Evolutionary conservation across 2,888 invertebrate genomes (phyloP), one percentile per base, ranked within the genome.

Genomic region (Acanthococcus lagerstroemiae): DNA sequence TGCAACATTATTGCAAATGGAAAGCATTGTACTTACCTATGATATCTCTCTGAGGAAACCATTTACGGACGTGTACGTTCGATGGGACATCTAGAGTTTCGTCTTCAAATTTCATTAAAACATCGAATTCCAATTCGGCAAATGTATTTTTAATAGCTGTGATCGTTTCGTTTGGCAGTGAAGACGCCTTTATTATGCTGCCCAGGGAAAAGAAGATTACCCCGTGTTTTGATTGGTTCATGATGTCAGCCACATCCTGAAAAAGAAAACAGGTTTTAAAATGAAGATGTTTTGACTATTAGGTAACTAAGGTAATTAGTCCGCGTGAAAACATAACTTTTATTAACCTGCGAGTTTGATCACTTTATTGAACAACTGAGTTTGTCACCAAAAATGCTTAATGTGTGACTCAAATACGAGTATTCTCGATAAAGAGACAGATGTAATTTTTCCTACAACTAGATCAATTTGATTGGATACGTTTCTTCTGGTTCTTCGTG

Each of bases 31-130:
- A 57, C 44, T 37, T 26, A 65, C 68, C 65, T 5, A 68, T 48
- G 44, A 69, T 66, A 55, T 68, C 68, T 37, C 65, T 46, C 30
- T 68, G 68, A 0, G 69, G 68, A 52, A 69, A 68, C 69, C 69
- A 69, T 56, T 67, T 66, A 4, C 54, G 56, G 12, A 65, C 22
- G 22, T 65, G 37, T 0, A 69, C 68, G 26, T 69, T 69, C 7
- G 60, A 30, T 1, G 68, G 54, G 1, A 69, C 44, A 6, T 65
- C 12, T 1, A 60, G 17, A 2, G 15, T 46, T 55, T 52, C 22
- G 24, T 56, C 65, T 19, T 69, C 68, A 15, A 65, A 67, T 26
- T 69, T 69, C 69, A 68, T 68, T 9, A 69, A 52, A 12, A 69
- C 68, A 24, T 65, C 58, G 17, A 55, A 55, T 3, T 66, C 27